A percentile compares a stretch with the other conserved stretches of the same genome.
Evolutionary conservation across 2,888 invertebrate genomes (phyloP).

Genomic region (Xestia rhomboidea): DNA sequence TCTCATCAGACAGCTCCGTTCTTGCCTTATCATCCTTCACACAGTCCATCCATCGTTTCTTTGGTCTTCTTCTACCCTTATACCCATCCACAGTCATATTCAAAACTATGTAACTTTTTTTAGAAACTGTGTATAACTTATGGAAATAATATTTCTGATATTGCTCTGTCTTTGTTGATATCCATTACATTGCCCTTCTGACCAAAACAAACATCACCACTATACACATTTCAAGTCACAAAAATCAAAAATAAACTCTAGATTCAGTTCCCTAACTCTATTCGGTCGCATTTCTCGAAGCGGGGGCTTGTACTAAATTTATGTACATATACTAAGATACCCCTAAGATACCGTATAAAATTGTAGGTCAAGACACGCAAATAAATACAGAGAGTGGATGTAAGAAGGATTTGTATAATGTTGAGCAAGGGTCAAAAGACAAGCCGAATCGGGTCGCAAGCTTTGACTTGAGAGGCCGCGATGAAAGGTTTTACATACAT

Average conservation of each 20-base stretch:
- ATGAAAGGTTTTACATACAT: constrained; percentile 80
- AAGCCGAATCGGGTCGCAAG: constrained; percentile 74
- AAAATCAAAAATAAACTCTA: constrained; percentile 63
- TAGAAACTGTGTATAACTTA: too few relatives aligned
- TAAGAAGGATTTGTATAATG: constrained; percentile 80
- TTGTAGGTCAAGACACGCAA: constrained; percentile 78
- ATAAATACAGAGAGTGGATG: constrained; percentile 76
- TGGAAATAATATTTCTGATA: background rate
- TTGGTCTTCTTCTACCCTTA: too few relatives aligned
- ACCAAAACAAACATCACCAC: constrained; percentile 23
- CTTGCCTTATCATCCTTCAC: too few relatives aligned
- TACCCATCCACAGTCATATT: too few relatives aligned
- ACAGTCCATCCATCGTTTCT: too few relatives aligned
- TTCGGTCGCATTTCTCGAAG: constrained; percentile 62
- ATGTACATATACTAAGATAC: constrained; percentile 73
- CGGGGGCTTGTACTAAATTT: constrained; percentile 68
- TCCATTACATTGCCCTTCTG: background rate
- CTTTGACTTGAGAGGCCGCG: constrained; percentile 73
- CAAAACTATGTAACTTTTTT: too few relatives aligned
- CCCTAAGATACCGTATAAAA: constrained; percentile 72
- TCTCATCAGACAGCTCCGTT: too few relatives aligned
- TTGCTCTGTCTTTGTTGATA: background rate
- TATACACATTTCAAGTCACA: constrained; percentile 37
- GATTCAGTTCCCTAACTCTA: constrained; percentile 63
- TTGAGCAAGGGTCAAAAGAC: constrained; percentile 75